Conservation (phyloP, 1,140 invertebrate genomes). For the Leguminivora glycinivorella region DNA sequence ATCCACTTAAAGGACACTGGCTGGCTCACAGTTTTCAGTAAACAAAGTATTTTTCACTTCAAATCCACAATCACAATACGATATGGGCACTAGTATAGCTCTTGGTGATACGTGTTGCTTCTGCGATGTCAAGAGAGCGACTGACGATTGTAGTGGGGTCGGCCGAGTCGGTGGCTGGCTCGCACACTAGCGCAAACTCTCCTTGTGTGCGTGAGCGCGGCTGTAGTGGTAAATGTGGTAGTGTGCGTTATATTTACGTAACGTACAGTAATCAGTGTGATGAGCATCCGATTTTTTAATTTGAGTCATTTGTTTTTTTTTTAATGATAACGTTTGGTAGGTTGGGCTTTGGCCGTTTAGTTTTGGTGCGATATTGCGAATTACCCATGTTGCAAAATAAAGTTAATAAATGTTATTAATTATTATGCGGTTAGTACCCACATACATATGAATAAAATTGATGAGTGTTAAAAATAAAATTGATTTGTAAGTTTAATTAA, state of each 20-base stretch:
- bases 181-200: constrained; percentile 49
- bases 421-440: no score
- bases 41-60: constrained; percentile 58
- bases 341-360: background rate
- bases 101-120: constrained; percentile 60
- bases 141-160: constrained; percentile 76
- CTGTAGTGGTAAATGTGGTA: constrained; percentile 14
- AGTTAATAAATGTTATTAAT: background rate
- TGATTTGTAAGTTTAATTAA: no score
- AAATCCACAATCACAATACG: constrained; percentile 68
- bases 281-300: constrained; percentile 75
- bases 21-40: constrained; percentile 61
- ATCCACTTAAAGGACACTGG: constrained; percentile 62
- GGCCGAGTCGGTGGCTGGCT: constrained; percentile 61
- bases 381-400: background rate
- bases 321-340: background rate
- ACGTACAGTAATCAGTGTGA: constrained; percentile 70
- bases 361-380: background rate
- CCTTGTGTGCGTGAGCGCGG: background rate
- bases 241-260: constrained; percentile 73
- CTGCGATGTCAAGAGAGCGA: constrained; percentile 64
- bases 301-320: constrained; percentile 73
- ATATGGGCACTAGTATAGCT: constrained; percentile 63
- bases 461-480: no score
- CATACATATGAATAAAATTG: no score